Percentiles rank a stretch among this genome's conserved stretches.
These are phyloP conservation scores for Marronus borbonicus DNA, from an alignment of 2,888 invertebrate genomes.

Conservation along the genomic window DNA sequence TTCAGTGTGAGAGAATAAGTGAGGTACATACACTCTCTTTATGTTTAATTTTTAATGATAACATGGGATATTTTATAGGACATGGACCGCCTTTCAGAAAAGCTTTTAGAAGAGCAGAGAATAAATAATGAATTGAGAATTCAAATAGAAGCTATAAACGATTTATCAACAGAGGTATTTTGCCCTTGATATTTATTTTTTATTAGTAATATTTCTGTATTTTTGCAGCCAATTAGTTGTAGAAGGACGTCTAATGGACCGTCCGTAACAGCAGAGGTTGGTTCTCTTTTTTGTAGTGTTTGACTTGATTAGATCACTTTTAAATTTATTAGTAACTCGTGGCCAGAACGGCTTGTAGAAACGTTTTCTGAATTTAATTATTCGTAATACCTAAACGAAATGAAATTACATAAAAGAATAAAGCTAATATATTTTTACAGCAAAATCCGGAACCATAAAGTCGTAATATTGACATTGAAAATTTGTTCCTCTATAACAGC, in stretches of 20 bases:
- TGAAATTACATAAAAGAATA: too few species aligned
- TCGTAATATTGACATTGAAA: too few species aligned
- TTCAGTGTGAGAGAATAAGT: conserved; percentile 60
- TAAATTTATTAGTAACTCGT: background rate
- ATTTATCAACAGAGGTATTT: conserved; percentile 53
- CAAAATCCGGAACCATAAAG: too few species aligned
- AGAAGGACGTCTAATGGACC: conserved; percentile 62
- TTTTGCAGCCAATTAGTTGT: conserved; percentile 59
- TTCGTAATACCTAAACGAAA: too few species aligned
- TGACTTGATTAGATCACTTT: background rate
- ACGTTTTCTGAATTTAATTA: too few species aligned
- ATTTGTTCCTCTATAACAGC: background rate
- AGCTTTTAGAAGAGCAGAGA: conserved; percentile 60
- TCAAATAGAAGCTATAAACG: conserved; percentile 48
- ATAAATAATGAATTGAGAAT: conserved; percentile 58
- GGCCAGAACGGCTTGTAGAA: too few species aligned
- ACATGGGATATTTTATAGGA: conserved; percentile 57
- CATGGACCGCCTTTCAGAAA: conserved; percentile 59
- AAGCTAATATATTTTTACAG: too few species aligned
- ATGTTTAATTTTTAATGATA: background rate
- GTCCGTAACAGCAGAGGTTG: conserved; percentile 59
- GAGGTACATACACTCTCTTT: conserved; percentile 53
- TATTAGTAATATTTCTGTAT: conserved; percentile 28
- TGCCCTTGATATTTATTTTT: conserved; percentile 1
- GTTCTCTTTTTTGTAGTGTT: conserved; percentile 35